These are phyloP conservation scores for Itoplectis maculator DNA, from an alignment of 2,888 invertebrate genomes.

Conservation along the genomic window DNA sequence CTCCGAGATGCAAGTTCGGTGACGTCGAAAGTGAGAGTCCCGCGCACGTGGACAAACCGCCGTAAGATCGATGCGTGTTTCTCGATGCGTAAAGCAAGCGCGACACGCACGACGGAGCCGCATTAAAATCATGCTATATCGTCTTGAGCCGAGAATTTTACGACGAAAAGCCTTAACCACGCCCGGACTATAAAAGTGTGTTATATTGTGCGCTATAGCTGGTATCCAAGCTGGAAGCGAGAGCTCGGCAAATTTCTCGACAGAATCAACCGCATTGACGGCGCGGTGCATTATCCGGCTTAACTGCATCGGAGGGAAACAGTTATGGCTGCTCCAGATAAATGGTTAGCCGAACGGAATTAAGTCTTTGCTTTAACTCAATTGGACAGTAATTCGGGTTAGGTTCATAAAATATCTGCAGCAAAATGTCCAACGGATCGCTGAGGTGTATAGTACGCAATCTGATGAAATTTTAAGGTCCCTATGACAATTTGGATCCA, in stretches of 20 bases:
- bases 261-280: conserved; percentile 24
- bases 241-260: conserved; percentile 40
- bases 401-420: too few relatives aligned
- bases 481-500: too few relatives aligned
- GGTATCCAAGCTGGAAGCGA: conserved; percentile 20
- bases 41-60: not conserved
- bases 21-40: conserved; percentile 24
- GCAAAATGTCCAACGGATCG: too few relatives aligned
- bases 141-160: conserved; percentile 41
- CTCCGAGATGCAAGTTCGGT: not conserved
- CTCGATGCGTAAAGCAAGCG: conserved; percentile 47
- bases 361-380: not conserved
- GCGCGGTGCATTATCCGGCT: not conserved
- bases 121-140: conserved; percentile 41
- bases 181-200: conserved; percentile 38
- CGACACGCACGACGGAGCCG: conserved; percentile 51
- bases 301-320: not conserved
- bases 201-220: not conserved
- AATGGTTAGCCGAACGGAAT: not conserved
- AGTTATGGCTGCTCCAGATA: not conserved
- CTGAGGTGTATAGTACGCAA: too few relatives aligned
- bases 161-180: conserved; percentile 34
- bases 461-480: too few relatives aligned
- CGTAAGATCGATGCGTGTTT: conserved; percentile 48
- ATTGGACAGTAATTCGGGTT: not conserved